Evolutionary conservation across 2,888 invertebrate genomes (phyloP), one percentile per base, ranked within the genome.

Genomic region (Eupithecia inturbata): DNA sequence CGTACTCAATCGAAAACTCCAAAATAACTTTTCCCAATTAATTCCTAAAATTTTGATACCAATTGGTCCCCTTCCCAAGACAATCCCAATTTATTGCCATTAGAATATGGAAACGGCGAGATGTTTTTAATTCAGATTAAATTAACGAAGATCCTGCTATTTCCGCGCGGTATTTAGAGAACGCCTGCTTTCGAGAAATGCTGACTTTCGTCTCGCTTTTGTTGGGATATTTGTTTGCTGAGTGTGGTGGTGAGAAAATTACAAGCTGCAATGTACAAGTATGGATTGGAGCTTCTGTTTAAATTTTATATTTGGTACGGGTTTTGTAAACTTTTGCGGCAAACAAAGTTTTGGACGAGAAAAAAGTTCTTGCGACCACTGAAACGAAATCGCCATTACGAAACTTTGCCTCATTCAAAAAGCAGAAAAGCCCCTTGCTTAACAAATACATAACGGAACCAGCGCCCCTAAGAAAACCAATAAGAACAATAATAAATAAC

Each of bases 401-500:
- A 72, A 72, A 71, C 19, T 68, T 73, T 68, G 41, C 67, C 33
- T 62, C 64, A 71, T 73, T 71, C 68, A 71, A 71, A 73, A 76
- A 39, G 36, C 67, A 87, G 82, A 82, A 82, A 84, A 85, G 85
- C 82, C 83, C 63, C 85, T 84, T 87, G 86, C 82, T 83, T 84
- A 85, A 83, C 86, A 88, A 88, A 84, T 82, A 84, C 83, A 83
- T 75, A 82, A 83, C 81, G 81, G 84, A 85, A 85, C 83, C 85
- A 83, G 85, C 84, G 81, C 90, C 92, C 92, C 89, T 88, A 88
- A 91, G 91, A 92, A 92, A 94, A 94, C 92, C 94, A 94, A 94
- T 94, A 94, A 94, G 94, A 94, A 94, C 93, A 94, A 94, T 94
- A 94, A 94, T 94, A 94, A 94, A 94, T 94, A 92, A 92, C 92